A percentile compares a stretch with the other conserved stretches of the same genome.
These are phyloP conservation scores for Odontomyia ornata DNA, from an alignment of 2,888 invertebrate species.

Conservation along the genomic window DNA sequence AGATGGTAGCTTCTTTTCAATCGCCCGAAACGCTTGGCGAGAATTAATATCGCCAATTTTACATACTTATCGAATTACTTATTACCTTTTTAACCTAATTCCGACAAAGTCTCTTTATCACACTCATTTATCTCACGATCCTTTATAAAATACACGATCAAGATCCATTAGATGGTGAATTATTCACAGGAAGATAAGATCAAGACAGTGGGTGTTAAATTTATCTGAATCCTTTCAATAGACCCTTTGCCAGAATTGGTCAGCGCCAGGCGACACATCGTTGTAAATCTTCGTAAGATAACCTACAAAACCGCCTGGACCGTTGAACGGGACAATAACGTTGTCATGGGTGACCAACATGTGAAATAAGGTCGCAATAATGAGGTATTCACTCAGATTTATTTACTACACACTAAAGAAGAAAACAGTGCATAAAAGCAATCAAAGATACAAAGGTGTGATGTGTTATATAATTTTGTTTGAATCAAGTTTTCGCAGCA, in stretches of 20 bases:
- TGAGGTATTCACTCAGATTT: conserved; percentile 29
- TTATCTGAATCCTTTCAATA: background rate
- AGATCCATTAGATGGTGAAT: no score
- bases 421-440: no score
- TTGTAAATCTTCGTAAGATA: background rate
- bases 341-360: conserved; percentile 3
- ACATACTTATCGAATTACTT: no score
- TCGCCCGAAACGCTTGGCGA: no score
- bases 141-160: background rate
- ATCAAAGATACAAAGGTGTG: no score
- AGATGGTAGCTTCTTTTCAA: no score
- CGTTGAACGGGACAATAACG: background rate
- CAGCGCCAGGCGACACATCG: background rate
- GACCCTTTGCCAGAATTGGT: background rate
- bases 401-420: background rate
- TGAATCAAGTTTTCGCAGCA: background rate
- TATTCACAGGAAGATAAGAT: conserved; percentile 26
- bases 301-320: no score
- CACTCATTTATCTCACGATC: no score
- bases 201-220: conserved; percentile 11
- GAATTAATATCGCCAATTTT: no score
- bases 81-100: no score
- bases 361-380: conserved; percentile 22
- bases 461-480: no score
- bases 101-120: no score